A percentile compares a stretch with the other conserved stretches of the same genome.
Evolutionary conservation across 2,888 invertebrate species (phyloP).

Genomic region (Drosophila rellima): DNA sequence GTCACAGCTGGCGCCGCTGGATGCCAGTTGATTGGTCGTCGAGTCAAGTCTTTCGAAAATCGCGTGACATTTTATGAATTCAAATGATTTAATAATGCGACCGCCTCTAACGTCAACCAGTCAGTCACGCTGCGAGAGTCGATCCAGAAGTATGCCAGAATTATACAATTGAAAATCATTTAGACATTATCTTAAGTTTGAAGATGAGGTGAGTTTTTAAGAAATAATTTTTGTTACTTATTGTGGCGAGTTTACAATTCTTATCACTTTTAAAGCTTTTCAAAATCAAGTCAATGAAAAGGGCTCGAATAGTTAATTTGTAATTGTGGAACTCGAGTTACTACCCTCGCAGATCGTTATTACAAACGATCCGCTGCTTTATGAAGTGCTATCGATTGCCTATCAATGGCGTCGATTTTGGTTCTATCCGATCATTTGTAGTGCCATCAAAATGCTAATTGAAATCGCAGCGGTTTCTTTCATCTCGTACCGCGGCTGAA

Average conservation of each 20-base stretch:
- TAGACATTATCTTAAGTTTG: too few relatives aligned
- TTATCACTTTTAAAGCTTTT: neutral
- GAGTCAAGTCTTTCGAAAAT: constrained; percentile 70
- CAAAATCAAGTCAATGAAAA: neutral
- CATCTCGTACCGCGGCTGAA: constrained; percentile 73
- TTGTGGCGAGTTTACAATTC: neutral
- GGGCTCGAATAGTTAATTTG: neutral
- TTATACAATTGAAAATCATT: too few relatives aligned
- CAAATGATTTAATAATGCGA: constrained; percentile 67
- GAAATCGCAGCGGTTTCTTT: constrained; percentile 63
- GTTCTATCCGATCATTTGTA: constrained; percentile 75
- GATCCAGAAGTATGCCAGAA: neutral
- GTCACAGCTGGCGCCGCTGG: constrained; percentile 77
- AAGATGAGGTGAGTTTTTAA: too few relatives aligned
- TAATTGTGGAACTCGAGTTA: neutral
- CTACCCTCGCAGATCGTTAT: constrained; percentile 21
- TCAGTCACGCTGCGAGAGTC: constrained; percentile 8
- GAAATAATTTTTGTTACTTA: neutral
- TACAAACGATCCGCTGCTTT: constrained; percentile 73
- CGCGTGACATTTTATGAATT: constrained; percentile 73
- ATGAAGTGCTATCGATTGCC: constrained; percentile 78
- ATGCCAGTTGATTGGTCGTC: constrained; percentile 53
- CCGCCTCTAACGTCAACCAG: constrained; percentile 33
- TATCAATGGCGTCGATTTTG: constrained; percentile 66
- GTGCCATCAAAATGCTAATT: constrained; percentile 82